Evolutionary conservation across 2,888 invertebrate genomes (phyloP).

Genomic region (Latrodectus elegans): DNA sequence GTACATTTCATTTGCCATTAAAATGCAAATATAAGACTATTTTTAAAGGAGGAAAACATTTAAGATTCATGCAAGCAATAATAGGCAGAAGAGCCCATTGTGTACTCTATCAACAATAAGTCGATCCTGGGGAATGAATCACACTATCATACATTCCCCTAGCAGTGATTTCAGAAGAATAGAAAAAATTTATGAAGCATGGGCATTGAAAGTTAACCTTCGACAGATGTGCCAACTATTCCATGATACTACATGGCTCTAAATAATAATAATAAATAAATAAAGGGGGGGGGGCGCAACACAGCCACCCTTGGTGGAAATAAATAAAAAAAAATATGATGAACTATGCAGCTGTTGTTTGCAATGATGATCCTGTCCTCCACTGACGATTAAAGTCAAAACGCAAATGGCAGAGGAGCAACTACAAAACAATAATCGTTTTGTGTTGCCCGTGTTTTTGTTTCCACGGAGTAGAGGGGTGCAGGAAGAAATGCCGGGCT

Average conservation of each 20-base stretch:
- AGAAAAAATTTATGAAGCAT: not conserved
- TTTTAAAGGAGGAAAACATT: too few relatives aligned
- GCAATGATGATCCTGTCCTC: conserved; percentile 35
- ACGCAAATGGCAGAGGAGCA: conserved; percentile 55
- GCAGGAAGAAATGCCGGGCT: not conserved
- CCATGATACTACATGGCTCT: conserved; percentile 7
- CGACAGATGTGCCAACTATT: conserved; percentile 63
- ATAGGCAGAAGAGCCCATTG: conserved; percentile 4
- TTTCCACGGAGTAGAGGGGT: conserved; percentile 18
- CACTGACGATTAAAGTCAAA: conserved; percentile 48
- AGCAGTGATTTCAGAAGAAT: conserved; percentile 6
- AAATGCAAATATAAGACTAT: too few relatives aligned
- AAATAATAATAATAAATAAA: conserved; percentile 57
- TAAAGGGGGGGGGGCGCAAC: not conserved
- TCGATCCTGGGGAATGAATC: conserved; percentile 12
- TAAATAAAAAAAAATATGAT: conserved; percentile 7
- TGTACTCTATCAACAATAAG: conserved; percentile 22
- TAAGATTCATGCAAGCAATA: not conserved
- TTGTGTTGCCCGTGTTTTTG: conserved; percentile 60
- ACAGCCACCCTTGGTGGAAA: conserved; percentile 9
- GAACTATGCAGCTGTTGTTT: conserved; percentile 54
- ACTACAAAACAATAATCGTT: conserved; percentile 61
- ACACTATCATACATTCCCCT: conserved; percentile 10
- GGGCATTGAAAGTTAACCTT: conserved; percentile 1
- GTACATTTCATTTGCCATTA: too few relatives aligned